Percentiles rank a stretch among this genome's conserved stretches.
Conservation (phyloP, 2,797 vertebrate species). For the Propithecus perrieri region DNA sequence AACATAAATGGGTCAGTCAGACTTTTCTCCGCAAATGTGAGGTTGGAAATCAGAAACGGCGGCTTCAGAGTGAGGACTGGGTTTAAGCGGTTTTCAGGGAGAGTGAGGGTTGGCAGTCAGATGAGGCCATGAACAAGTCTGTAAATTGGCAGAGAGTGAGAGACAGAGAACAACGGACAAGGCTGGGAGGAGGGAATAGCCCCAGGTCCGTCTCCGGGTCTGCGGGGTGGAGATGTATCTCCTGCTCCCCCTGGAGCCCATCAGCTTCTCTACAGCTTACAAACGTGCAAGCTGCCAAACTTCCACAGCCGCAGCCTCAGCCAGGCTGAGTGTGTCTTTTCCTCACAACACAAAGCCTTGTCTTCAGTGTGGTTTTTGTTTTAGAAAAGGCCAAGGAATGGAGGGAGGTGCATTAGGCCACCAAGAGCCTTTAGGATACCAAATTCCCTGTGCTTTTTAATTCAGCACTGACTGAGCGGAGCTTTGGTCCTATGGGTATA, state of each 20-base stretch:
- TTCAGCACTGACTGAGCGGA: not conserved
- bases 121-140: not conserved
- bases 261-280: not conserved
- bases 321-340: not conserved
- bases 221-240: not conserved
- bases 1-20: not conserved
- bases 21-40: not conserved
- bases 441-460: not conserved
- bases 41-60: not conserved
- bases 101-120: not conserved
- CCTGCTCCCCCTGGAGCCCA: too few species aligned
- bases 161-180: accelerated
- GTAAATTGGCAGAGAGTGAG: not conserved
- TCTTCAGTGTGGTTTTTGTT: not conserved
- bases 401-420: not conserved
- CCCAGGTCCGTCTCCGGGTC: not conserved
- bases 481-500: not conserved
- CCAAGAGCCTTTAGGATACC: not conserved
- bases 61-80: not conserved
- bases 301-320: not conserved
- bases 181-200: not conserved
- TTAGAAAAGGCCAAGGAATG: not conserved
- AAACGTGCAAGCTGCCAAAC: not conserved
- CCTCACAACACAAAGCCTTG: not conserved
- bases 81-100: not conserved